Conservation (phyloP, 2,888 invertebrate species). For the Hyppa rectilinea region DNA sequence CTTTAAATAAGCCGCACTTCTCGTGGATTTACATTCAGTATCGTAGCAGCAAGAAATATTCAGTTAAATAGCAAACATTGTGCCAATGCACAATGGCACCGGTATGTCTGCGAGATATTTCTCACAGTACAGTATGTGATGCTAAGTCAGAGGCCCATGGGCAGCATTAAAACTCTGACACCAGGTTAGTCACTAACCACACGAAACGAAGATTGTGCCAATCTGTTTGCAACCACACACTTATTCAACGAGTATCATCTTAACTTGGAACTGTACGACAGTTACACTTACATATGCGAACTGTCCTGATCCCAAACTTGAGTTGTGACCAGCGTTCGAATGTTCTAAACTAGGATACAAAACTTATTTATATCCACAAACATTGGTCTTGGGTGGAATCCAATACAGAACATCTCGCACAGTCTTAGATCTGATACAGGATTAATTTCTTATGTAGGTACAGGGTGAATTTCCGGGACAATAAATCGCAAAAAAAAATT, state of each 20-base stretch:
- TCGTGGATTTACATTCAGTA: neutral
- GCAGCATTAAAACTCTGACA: no score
- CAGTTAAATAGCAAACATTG: neutral
- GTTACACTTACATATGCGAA: constrained; percentile 42
- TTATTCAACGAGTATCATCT: constrained; percentile 24
- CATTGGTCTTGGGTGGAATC: constrained; percentile 31
- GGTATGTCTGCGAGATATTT: no score
- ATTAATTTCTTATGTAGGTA: no score
- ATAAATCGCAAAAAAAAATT: no score
- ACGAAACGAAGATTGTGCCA: neutral
- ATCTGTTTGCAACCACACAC: neutral
- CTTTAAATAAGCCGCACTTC: neutral
- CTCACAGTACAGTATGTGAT: no score
- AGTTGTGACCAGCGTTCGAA: constrained; percentile 42
- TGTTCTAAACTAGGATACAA: constrained; percentile 36
- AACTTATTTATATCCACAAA: constrained; percentile 45
- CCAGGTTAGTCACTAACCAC: no score
- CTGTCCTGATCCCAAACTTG: constrained; percentile 20
- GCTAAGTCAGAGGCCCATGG: no score
- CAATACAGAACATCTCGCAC: constrained; percentile 16
- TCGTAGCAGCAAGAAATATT: neutral
- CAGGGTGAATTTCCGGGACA: no score
- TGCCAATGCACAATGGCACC: no score
- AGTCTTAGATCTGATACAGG: neutral
- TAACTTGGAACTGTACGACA: constrained; percentile 27